A percentile compares a stretch with the other conserved stretches of the same genome.
phyloP scores from a whole-genome alignment of 1,140 invertebrate species.

The Eciton burchellii region DNA sequence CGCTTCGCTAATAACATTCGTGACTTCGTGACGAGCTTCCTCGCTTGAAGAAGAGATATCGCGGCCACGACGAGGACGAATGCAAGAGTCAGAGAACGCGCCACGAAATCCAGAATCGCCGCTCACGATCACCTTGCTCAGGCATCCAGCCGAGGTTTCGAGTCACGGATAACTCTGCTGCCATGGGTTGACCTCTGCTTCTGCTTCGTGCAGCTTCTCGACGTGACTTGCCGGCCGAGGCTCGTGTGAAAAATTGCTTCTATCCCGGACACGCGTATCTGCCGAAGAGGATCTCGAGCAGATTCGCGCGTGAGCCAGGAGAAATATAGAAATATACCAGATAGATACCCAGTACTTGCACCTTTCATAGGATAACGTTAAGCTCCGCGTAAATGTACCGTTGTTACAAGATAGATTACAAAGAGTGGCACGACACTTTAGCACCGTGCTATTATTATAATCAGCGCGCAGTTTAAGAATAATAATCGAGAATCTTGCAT shows the following conservation, averaged over 20 bases:
- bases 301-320: not conserved
- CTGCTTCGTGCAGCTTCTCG: constrained; percentile 62
- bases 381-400: not conserved
- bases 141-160: constrained; percentile 67
- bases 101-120: constrained; percentile 58
- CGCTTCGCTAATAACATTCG: constrained; percentile 80
- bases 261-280: constrained; percentile 51
- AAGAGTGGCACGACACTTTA: not conserved
- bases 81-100: constrained; percentile 41
- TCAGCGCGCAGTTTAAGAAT: not conserved
- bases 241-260: constrained; percentile 53
- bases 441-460: not conserved
- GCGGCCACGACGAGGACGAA: constrained; percentile 24
- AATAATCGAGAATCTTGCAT: not conserved
- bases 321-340: not conserved
- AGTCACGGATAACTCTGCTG: constrained; percentile 66
- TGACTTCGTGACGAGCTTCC: constrained; percentile 77
- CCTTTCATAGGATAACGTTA: not conserved
- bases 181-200: constrained; percentile 57
- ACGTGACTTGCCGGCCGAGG: constrained; percentile 57
- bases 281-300: constrained; percentile 54
- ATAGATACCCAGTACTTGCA: not conserved
- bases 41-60: constrained; percentile 14
- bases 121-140: constrained; percentile 60
- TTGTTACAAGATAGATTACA: constrained; percentile 3